phyloP scores from a whole-genome alignment of 2,113 vertebrate genomes.

The Salvator merianae region DNA sequence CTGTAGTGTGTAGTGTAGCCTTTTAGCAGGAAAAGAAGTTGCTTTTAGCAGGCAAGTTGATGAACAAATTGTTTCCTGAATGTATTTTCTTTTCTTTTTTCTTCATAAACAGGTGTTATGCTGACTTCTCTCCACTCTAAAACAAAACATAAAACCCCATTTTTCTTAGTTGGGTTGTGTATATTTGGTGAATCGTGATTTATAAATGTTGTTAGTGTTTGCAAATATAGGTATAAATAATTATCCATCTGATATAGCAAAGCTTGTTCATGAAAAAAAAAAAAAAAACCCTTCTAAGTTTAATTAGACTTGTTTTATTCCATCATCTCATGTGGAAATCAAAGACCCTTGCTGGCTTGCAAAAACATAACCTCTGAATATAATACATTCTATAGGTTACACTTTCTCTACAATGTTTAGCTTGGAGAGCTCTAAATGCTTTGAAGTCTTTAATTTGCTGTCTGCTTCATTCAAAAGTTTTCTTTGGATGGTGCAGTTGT shows the following conservation, averaged over 20 bases:
- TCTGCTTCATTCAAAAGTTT: conserved; percentile 44
- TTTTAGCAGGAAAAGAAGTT: background rate
- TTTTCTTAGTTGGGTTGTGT: background rate
- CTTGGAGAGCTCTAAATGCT: background rate
- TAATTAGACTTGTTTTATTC: background rate
- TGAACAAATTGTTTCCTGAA: background rate
- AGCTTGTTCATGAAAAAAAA: conserved; percentile 3
- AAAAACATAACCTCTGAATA: background rate
- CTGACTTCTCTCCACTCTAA: background rate
- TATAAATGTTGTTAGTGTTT: conserved; percentile 20
- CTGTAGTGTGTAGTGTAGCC: background rate
- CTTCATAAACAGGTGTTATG: background rate
- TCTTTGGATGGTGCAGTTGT: conserved; percentile 23
- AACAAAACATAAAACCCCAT: background rate
- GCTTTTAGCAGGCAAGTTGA: background rate
- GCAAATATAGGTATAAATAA: background rate
- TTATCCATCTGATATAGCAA: background rate
- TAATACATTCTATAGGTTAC: background rate
- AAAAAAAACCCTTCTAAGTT: conserved; percentile 4
- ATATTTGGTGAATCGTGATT: conserved; percentile 7
- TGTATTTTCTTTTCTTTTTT: background rate
- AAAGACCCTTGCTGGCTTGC: conserved; percentile 5
- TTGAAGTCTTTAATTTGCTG: background rate
- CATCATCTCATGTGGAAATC: conserved; percentile 3
- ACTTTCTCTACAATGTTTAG: background rate